Percentiles rank a stretch among this genome's conserved stretches.
Evolutionary conservation across 2,113 vertebrate species (phyloP).

Genomic region (Channa argus): DNA sequence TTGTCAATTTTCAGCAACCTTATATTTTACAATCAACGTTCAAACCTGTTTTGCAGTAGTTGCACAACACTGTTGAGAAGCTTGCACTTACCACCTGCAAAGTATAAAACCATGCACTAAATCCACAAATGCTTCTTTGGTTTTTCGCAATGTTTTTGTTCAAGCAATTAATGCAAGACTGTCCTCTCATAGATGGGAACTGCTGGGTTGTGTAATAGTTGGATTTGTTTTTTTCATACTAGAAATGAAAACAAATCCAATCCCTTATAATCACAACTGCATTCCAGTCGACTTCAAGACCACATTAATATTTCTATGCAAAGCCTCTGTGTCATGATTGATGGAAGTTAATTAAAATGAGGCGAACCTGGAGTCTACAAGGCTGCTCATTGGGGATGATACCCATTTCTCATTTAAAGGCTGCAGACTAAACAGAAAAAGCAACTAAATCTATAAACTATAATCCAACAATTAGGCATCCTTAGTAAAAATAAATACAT

Average conservation of each 20-base stretch:
- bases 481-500: background rate
- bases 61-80: conserved; percentile 48
- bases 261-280: conserved; percentile 3
- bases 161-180: background rate
- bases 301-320: conserved; percentile 37
- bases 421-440: background rate
- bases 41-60: conserved; percentile 76
- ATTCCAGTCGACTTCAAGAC: conserved; percentile 23
- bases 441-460: background rate
- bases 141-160: background rate
- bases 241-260: conserved; percentile 27
- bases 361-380: conserved; percentile 39
- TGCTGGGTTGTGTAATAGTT: background rate
- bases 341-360: conserved; percentile 48
- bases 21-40: conserved; percentile 28
- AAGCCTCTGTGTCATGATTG: conserved; percentile 33
- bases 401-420: conserved; percentile 7
- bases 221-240: conserved; percentile 27
- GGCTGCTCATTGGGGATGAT: conserved; percentile 38
- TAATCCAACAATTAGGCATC: background rate
- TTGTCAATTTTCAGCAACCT: conserved; percentile 28
- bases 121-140: background rate
- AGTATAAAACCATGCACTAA: background rate
- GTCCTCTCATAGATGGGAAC: background rate
- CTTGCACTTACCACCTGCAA: conserved; percentile 8